These are phyloP conservation scores for Artibeus jamaicensis DNA, from an alignment of 2,797 vertebrate species.

Conservation along the genomic window DNA sequence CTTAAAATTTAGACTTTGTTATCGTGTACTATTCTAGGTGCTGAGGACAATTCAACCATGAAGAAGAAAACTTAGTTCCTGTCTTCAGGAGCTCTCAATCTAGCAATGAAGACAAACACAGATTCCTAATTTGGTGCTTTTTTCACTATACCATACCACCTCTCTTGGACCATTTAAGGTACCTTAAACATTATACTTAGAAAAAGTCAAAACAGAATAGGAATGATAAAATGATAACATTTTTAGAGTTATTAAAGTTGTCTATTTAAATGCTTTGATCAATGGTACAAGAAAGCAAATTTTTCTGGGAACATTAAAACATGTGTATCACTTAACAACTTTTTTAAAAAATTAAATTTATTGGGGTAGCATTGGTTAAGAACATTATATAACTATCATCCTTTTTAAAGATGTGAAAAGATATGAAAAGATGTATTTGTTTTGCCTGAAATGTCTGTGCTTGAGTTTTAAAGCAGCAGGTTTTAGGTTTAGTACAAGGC, in stretches of 20 bases:
- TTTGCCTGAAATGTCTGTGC: not conserved
- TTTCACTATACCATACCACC: not conserved
- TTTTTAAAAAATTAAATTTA: not conserved
- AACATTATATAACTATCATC: not conserved
- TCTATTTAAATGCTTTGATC: constrained; percentile 20
- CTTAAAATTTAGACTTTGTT: constrained; percentile 19
- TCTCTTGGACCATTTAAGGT: constrained; percentile 34
- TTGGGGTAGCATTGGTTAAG: not conserved
- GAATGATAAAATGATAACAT: constrained; percentile 32
- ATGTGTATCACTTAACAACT: not conserved
- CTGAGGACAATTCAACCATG: constrained; percentile 26
- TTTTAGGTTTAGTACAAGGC: constrained; percentile 16
- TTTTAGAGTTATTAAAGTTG: constrained; percentile 31
- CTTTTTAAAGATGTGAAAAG: constrained; percentile 50
- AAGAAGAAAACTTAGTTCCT: constrained; percentile 15
- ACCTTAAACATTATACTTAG: constrained; percentile 27
- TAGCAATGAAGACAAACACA: constrained; percentile 1
- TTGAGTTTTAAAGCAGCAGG: constrained; percentile 45
- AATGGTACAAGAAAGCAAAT: not conserved
- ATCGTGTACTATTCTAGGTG: constrained; percentile 12
- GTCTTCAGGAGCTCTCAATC: not conserved
- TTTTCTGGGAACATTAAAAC: constrained; percentile 22
- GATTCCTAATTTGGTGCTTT: constrained; percentile 29
- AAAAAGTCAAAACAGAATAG: constrained; percentile 41
- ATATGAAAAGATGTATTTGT: constrained; percentile 34